Evolutionary conservation across 2,113 vertebrate species (phyloP), one percentile per base, ranked within the genome.

Genomic region (Pseudorectes ferrugineus): DNA sequence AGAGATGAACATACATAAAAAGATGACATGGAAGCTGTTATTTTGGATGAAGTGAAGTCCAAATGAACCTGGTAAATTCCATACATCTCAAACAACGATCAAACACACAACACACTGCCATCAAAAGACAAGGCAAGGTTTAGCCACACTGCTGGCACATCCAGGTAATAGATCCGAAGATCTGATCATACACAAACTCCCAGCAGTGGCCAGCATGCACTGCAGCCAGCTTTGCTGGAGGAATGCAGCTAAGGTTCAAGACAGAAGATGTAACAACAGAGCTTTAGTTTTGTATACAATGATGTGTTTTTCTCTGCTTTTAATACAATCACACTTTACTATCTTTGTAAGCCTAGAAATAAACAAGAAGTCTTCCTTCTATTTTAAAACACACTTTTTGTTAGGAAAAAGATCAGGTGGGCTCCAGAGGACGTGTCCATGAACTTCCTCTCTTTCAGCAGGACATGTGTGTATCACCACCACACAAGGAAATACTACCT

Each of bases 371-470:
- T 14, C 12, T 63, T 54, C 10, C 24, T 33, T 29, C 6, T 33
- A 18, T 33, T 81, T 55, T 65, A 12, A 62, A 74, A 49, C 13
- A 49, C 10, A n/a, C 19, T 46, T 62, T 22, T 43, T 25, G 1
- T 20, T 28, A 36, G 23, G 6, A 26, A 33, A 67, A n/a, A 76
- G 17, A 80, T 29, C 25, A 42, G n/a, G 48, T 31, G 68, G 38
- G 49, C 52, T 72, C 17, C 62, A 72, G 8, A 49, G 10, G 9
- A 74, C 2, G 5, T 0, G 0, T 17, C 61, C 31, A 40, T 5
- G 2, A 79, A 48, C 3, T 5, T 19, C 21, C 21, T n/a, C 45
- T 86, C 59, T 31, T 58, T 33, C 62, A 59, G 26, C 7, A 61
- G 25, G 35, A 63, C 3, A 0, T 2, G 4, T 9, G 9, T 21